A percentile compares a stretch with the other conserved stretches of the same genome.
Conservation (phyloP, 2,797 vertebrate genomes). For the Loris lydekkerianus region DNA sequence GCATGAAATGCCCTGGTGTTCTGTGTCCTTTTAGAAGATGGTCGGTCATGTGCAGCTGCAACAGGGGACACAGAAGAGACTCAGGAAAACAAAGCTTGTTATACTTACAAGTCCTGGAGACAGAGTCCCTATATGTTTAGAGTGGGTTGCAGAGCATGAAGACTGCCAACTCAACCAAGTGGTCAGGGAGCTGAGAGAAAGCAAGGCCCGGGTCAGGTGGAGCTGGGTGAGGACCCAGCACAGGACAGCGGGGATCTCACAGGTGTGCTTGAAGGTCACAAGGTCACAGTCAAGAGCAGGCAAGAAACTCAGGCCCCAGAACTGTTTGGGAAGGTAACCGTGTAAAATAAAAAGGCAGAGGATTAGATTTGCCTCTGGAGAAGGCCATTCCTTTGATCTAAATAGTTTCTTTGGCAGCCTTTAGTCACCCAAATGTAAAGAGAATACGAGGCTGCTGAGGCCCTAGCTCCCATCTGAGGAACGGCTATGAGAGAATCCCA, state of each 20-base stretch:
- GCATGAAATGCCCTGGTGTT: not conserved
- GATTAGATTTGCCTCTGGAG: not conserved
- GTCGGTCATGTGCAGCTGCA: not conserved
- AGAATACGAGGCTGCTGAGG: not conserved
- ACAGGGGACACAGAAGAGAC: not conserved
- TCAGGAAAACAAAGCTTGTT: not conserved
- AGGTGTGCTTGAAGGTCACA: not conserved
- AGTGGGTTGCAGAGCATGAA: not conserved
- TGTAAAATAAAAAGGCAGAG: not conserved
- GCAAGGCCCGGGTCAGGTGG: rapidly evolving
- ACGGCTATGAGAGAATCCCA: not conserved
- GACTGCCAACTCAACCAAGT: no score
- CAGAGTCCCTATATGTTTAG: not conserved
- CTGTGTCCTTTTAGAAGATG: not conserved
- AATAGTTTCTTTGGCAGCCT: not conserved
- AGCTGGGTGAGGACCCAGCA: not conserved
- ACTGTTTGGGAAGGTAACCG: not conserved
- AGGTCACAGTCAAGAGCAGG: not conserved
- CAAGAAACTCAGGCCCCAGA: not conserved
- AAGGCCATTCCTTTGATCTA: not conserved
- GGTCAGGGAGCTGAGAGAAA: not conserved
- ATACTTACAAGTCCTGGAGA: not conserved
- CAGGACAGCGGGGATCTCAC: not conserved
- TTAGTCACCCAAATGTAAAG: not conserved
- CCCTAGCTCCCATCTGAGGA: rapidly evolving